A percentile compares a stretch with the other conserved stretches of the same genome.
Evolutionary conservation across 2,888 invertebrate species (phyloP).

Genomic region (Caradrina kadenii): DNA sequence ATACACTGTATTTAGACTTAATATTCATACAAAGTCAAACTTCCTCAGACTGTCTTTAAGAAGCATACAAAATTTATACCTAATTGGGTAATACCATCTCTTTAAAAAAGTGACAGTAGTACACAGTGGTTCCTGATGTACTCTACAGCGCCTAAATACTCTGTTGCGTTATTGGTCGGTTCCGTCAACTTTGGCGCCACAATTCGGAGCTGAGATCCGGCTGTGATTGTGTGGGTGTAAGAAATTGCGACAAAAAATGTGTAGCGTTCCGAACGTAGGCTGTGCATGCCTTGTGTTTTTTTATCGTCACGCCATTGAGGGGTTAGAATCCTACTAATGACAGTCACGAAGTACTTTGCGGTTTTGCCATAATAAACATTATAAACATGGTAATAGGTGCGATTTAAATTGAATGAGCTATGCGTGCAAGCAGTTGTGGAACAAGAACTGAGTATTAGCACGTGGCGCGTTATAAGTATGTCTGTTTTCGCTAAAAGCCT

Average conservation of each 20-base stretch:
- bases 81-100: not conserved
- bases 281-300: slow-evolving; percentile 20
- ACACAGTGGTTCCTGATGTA: too few relatives aligned
- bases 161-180: slow-evolving; percentile 52
- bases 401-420: not conserved
- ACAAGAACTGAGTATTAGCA: not conserved
- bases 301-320: slow-evolving; percentile 12
- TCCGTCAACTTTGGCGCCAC: slow-evolving; percentile 82
- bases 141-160: too few relatives aligned
- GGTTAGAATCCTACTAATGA: slow-evolving; percentile 27
- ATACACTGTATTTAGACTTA: too few relatives aligned
- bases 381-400: not conserved
- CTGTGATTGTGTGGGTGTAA: slow-evolving; percentile 64
- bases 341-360: not conserved
- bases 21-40: too few relatives aligned
- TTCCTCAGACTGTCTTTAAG: too few relatives aligned
- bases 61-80: too few relatives aligned
- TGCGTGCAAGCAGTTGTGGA: not conserved
- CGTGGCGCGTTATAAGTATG: not conserved
- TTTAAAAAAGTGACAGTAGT: not conserved
- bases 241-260: slow-evolving; percentile 57
- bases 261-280: slow-evolving; percentile 35
- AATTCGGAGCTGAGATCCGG: slow-evolving; percentile 76
- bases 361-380: not conserved
- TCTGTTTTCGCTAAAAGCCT: not conserved